phyloP scores from a whole-genome alignment of 1,140 invertebrate species.

The Lamellibrachia luymesi region DNA sequence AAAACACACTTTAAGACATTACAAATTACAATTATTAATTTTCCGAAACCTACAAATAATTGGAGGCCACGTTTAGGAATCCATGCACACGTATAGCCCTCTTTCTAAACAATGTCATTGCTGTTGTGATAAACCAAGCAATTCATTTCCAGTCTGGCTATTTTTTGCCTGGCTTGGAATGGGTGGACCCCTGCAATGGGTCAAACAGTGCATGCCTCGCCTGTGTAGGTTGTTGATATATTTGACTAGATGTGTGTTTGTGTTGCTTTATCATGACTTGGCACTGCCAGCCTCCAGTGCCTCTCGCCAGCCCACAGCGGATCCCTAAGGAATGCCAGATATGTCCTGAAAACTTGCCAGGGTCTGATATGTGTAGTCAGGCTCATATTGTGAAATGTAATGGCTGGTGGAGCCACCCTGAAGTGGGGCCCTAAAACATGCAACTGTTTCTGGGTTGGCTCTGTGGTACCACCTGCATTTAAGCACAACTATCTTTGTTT shows the following conservation, averaged over 20 bases:
- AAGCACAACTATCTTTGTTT: too few relatives aligned
- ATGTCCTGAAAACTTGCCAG: background rate
- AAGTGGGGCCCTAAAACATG: constrained; percentile 1
- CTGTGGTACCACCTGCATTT: too few relatives aligned
- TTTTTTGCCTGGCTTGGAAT: background rate
- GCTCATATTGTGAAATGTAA: background rate
- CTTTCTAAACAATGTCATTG: background rate
- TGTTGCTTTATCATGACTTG: background rate
- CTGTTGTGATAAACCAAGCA: too few relatives aligned
- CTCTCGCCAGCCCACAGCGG: background rate
- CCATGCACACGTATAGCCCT: background rate
- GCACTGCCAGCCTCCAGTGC: background rate
- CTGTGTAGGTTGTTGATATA: background rate
- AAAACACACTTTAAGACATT: too few relatives aligned
- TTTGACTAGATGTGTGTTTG: background rate
- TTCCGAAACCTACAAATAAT: too few relatives aligned
- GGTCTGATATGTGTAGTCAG: background rate
- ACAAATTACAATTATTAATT: too few relatives aligned
- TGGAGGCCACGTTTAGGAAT: background rate
- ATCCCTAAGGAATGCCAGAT: background rate
- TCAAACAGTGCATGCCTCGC: background rate
- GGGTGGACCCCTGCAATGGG: background rate
- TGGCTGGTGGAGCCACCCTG: background rate
- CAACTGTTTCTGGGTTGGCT: background rate
- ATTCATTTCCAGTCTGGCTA: background rate